Base-by-base conservation (phyloP, 1,140 invertebrate species). In the Drosophila lowei region DNA sequence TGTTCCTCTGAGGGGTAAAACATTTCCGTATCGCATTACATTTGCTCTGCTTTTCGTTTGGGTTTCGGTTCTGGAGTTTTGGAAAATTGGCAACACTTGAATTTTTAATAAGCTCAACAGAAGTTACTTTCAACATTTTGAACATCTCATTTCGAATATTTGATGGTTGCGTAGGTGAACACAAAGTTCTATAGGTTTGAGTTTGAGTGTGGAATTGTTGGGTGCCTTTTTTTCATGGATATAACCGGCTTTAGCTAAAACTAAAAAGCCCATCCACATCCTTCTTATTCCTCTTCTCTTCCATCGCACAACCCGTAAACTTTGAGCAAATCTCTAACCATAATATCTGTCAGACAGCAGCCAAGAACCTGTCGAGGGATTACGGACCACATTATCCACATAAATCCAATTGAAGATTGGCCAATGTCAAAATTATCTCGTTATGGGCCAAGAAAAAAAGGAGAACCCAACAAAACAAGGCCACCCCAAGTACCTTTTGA, bases 61-160 rank as follows among this genome's bases (percentile, higher is more conserved):
- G 34, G 23, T 13, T 60, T 23, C 0, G 0, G 34, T 13, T 38
- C 3, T 38, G 34, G 34, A 30, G 28, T 30, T 30, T 30, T 30
- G 13, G 23, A 61, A 78, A 79, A 79, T 84, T 83, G 75, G 72
- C 75, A 83, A 75, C 67, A 84, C 72, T 84, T 84, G 60, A 84
- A 84, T 79, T 59, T 84, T 84, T 72, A 66, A 84, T 84, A 84
- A 84, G 66, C 54, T 44, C 8, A 15, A 13, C 43, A 23, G 56
- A 43, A 50, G 23, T 61, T 44, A n/a, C n/a, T 60, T 62, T 70
- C 38, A 47, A 38, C 41, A 43, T 73, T 59, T 57, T 53, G 28
- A 50, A 28, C 42, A 64, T 42, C 53, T 58, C 34, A 48, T 73
- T 73, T 58, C 0, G 13, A 18, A 11, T 9, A 48, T 79, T 61